Percentiles rank a stretch among this genome's conserved stretches.
These are phyloP conservation scores for Lasioglossum albipes DNA, from an alignment of 1,140 invertebrate species.

Conservation along the genomic window DNA sequence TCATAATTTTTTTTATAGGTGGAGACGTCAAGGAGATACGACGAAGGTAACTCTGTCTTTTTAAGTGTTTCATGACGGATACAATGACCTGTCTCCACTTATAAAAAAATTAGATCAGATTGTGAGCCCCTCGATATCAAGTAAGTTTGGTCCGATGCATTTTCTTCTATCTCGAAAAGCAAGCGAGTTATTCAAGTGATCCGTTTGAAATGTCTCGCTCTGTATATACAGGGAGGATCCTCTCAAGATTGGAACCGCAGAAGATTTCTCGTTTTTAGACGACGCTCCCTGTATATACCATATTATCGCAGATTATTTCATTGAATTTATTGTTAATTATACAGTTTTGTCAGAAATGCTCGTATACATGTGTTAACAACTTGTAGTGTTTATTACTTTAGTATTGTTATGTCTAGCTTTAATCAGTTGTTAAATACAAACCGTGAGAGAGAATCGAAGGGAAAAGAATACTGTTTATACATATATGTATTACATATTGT, in stretches of 20 bases:
- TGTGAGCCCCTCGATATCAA: too few species aligned
- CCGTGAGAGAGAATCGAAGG: constrained; percentile 22
- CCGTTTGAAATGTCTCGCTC: too few species aligned
- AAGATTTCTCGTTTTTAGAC: neutral
- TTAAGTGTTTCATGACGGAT: too few species aligned
- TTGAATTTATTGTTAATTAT: constrained; percentile 33
- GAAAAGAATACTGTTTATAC: constrained; percentile 34
- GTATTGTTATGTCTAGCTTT: constrained; percentile 66
- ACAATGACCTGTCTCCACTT: too few species aligned
- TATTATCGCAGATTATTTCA: constrained; percentile 33
- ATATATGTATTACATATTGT: constrained; percentile 27
- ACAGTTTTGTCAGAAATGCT: constrained; percentile 56
- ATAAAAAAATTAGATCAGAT: too few species aligned
- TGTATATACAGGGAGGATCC: neutral
- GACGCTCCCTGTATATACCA: neutral
- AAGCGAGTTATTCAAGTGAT: too few species aligned
- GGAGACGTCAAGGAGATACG: too few species aligned
- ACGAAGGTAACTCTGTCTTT: too few species aligned
- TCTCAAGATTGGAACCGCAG: neutral
- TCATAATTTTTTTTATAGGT: too few species aligned
- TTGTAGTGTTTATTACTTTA: constrained; percentile 68
- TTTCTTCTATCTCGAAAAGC: too few species aligned
- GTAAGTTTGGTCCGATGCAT: too few species aligned
- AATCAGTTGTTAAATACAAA: constrained; percentile 57
- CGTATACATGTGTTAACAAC: constrained; percentile 67